Base-by-base conservation (phyloP, 2,888 invertebrate genomes). In the Ganaspis brasiliensis region DNA sequence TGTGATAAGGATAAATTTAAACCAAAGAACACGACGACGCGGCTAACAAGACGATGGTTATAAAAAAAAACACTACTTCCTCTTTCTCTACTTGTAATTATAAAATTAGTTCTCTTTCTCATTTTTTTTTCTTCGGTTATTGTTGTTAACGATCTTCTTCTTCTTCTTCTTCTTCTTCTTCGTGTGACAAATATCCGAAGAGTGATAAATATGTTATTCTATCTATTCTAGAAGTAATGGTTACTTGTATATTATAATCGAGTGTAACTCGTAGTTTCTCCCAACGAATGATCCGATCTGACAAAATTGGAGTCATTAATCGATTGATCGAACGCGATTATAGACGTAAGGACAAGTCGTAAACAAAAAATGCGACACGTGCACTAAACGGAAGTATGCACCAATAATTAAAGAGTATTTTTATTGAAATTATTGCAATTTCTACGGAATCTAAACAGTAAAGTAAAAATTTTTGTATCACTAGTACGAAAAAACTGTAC, bases 1-100 rank as follows among this genome's bases (percentile, higher is more conserved):
- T 89, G 89, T 89, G 89, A 89, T 89, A 89, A 86, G 83, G 85
- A 87, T 81, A 82, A 78, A 74, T 77, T 80, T 80, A 85, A 84
- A 86, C 89, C 89, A 89, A 89, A 89, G 89, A 89, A 83, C 78
- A 83, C 81, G 77, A 82, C 79, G 81, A 81, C 75, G 82, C 82
- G 79, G 76, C 83, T 77, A 78, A 81, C 72, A 78, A 83, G 84
- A 83, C 80, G 74, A 80, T 77, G 75, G 72, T 76, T 76, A 82
- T 79, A 55, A 74, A n/a, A n/a, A n/a, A n/a, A n/a, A n/a, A 45
- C 21, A 40, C 67, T 26, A 45, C 45, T 67, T 45, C 67, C 76
- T 78, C 63, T 72, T 71, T 52, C 56, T 71, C 49, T 71, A 70
- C 21, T 24, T 35, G n/a, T 19, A 55, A 71, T 71, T 72, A 70